Base-by-base conservation (phyloP, 2,888 invertebrate species). In the Neoaliturus tenellus region DNA sequence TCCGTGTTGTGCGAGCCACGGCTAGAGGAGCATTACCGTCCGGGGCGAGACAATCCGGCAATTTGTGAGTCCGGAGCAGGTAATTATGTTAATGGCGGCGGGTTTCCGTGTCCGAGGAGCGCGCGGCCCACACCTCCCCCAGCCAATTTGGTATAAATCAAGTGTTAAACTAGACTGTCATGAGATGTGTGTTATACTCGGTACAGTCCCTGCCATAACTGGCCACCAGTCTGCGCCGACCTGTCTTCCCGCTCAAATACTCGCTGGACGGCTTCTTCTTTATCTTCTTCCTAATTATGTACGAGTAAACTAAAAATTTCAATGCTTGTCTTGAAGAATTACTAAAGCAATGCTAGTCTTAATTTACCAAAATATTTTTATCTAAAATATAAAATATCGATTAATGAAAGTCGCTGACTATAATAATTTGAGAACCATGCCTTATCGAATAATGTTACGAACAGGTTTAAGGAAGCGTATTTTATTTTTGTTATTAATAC, bases 101-200 rank as follows among this genome's bases (percentile, higher is more conserved):
- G 75, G 71, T 71, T 75, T 44, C 75, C 75, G 75, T 75, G 75
- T 75, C 75, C 17, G 69, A n/a, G 69, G 35, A 35, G 69, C 69
- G 35, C 69, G 20, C 69, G 28, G 75, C 75, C 75, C 75, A 75
- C 75, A 75, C 75, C 75, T 75, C 75, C 75, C 75, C 75, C 75
- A 75, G 75, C 75, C 75, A 75, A 44, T 75, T 75, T 75, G 75
- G 75, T 44, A 75, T 75, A 75, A 75, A 75, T 75, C 75, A 75
- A 44, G 75, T 39, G 75, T 44, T 75, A 75, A 75, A 75, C 75
- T 75, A 75, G 75, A 48, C 75, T 75, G 75, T 75, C 75, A 75
- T 75, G 75, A 75, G 44, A 75, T 75, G 75, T 75, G 75, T 75
- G 75, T 75, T 75, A 75, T 75, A 75, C 75, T 28, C 39, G 75